Evolutionary conservation across 2,113 vertebrate species (phyloP), one percentile per base, ranked within the genome.

Genomic region (Electrona antarctica): DNA sequence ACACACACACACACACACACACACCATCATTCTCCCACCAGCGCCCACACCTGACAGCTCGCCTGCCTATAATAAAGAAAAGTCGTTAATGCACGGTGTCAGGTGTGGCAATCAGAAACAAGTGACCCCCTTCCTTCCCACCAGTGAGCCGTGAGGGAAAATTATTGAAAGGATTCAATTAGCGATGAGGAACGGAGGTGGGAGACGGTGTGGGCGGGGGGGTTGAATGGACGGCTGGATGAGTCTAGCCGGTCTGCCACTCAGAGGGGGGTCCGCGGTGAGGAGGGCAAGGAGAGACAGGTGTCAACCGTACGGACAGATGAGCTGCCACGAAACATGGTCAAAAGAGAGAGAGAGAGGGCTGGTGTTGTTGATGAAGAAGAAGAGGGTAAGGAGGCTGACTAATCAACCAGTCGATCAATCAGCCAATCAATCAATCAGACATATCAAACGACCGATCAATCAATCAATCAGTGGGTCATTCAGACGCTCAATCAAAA

Each of bases 131-230:
- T 62, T 60, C 81, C 71, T 75, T 68, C 63, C 64, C 81, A 77
- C 60, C 12, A 41, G 10, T 13, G 33, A 70, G 65, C 68, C 59
- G 47, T 15, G 0, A 52, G 58, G 66, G 69, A 71, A 70, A 68
- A 41, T 41, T 80, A 77, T 10, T 75, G 79, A 84, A 81, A 76
- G 49, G 79, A 71, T 82, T 87, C 74, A 87, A 82, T 84, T 87
- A 82, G 74, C 59, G 52, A 71, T 71, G 69, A 51, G 11, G 66
- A 64, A 59, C 68, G 76, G 73, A 76, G 76, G 60, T 50, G 45
- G 52, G 48, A 54, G 11, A 41, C 33, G 33, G 33, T 41, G 60
- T 50, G 45, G 52, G 41, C 45, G 11, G 54, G n/a, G 15, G 21
- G 48, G 50, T 65, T 63, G 41, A n/a, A 13, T 45, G 74, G 49